Percentiles rank a stretch among this genome's conserved stretches.
Evolutionary conservation across 2,888 invertebrate species (phyloP).

Genomic region (Carabus problematicus): DNA sequence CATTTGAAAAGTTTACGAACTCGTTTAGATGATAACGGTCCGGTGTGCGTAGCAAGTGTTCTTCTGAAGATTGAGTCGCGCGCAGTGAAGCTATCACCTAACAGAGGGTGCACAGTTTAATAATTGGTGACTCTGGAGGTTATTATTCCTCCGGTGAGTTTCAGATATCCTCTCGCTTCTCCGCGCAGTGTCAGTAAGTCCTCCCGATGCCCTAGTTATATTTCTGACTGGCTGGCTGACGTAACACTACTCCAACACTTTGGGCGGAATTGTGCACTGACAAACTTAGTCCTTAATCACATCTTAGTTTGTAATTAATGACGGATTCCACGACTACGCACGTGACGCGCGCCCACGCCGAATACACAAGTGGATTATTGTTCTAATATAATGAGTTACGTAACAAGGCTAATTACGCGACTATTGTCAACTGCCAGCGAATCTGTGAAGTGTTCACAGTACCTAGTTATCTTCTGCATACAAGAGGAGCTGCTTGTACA

Average conservation of each 20-base stretch:
- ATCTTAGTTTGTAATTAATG: too few species aligned
- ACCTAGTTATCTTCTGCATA: too few species aligned
- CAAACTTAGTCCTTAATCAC: too few species aligned
- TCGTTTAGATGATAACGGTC: constrained; percentile 27
- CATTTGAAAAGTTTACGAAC: constrained; percentile 31
- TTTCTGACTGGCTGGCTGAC: too few species aligned
- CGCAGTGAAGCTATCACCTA: neutral
- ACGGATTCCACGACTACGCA: neutral
- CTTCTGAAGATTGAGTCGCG: neutral
- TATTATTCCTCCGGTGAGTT: neutral
- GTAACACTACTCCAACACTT: too few species aligned
- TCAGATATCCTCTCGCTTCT: too few species aligned
- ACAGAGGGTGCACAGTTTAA: neutral
- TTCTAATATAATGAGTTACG: constrained; percentile 12
- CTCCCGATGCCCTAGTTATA: too few species aligned
- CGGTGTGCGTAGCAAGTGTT: constrained; percentile 6
- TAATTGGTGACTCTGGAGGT: neutral
- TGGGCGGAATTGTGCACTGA: too few species aligned
- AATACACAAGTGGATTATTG: constrained; percentile 1
- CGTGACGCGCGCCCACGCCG: neutral
- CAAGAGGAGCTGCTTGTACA: too few species aligned
- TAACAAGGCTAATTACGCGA: neutral
- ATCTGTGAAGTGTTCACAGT: too few species aligned
- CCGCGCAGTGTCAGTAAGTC: too few species aligned
- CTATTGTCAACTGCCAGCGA: neutral